These are phyloP conservation scores for Acipenser ruthenus DNA, from an alignment of 2,797 vertebrate genomes.

Conservation along the genomic window DNA sequence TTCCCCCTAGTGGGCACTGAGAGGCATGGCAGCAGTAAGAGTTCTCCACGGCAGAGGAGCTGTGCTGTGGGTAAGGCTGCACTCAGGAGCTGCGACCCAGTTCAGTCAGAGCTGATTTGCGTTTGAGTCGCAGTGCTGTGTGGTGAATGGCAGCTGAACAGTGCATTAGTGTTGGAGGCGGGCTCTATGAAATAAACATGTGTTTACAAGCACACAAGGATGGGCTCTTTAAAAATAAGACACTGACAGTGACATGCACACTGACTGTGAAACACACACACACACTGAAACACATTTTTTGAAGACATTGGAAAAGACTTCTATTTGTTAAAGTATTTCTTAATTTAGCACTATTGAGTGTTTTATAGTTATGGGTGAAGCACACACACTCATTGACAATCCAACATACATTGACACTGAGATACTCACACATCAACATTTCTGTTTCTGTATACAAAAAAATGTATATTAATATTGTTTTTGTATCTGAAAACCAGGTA, in stretches of 20 bases:
- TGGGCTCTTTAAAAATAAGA: constrained; percentile 1
- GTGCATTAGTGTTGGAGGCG: constrained; percentile 46
- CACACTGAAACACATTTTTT: no score
- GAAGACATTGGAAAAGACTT: no score
- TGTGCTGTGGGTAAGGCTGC: not conserved
- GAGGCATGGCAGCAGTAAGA: not conserved
- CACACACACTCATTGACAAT: no score
- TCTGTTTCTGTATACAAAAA: no score
- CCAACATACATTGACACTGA: no score
- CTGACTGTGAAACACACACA: no score
- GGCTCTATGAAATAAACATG: constrained; percentile 47
- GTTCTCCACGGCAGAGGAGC: not conserved
- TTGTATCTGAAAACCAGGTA: no score
- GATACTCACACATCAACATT: no score
- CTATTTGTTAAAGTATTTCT: no score
- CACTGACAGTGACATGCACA: not conserved
- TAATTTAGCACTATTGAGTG: no score
- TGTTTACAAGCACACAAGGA: constrained; percentile 42
- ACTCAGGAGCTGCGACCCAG: constrained; percentile 47
- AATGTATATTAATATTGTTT: no score
- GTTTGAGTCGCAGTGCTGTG: constrained; percentile 46
- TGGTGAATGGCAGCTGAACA: constrained; percentile 50
- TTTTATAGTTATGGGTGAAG: no score
- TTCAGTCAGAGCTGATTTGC: constrained; percentile 71
- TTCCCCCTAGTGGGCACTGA: constrained; percentile 43